Evolutionary conservation across 2,797 vertebrate species (phyloP).

Genomic region (Siniperca obscura): DNA sequence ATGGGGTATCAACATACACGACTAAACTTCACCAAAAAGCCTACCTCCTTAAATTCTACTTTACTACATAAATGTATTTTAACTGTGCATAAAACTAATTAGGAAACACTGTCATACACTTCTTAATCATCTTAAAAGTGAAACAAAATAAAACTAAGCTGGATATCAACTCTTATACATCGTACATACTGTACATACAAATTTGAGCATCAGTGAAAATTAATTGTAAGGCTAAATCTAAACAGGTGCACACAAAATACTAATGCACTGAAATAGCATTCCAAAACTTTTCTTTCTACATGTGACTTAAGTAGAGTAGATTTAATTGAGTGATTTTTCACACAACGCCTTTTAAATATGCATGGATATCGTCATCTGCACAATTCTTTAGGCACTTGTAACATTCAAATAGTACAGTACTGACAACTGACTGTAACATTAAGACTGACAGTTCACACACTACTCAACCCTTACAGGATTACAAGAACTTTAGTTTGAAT

Average conservation of each 20-base stretch:
- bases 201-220: constrained; percentile 57
- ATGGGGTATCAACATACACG: constrained; percentile 57
- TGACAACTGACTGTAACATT: constrained; percentile 65
- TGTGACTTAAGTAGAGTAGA: constrained; percentile 45
- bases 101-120: constrained; percentile 57
- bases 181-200: constrained; percentile 40
- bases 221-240: constrained; percentile 60
- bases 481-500: constrained; percentile 54
- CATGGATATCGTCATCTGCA: constrained; percentile 73
- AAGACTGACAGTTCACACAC: constrained; percentile 64
- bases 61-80: constrained; percentile 55
- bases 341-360: constrained; percentile 77
- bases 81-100: constrained; percentile 56
- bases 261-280: constrained; percentile 63
- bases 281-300: constrained; percentile 52
- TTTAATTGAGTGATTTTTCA: constrained; percentile 54
- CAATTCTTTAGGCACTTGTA: constrained; percentile 87
- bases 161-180: constrained; percentile 50
- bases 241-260: constrained; percentile 58
- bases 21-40: constrained; percentile 58
- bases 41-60: constrained; percentile 57
- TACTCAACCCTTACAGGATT: constrained; percentile 54
- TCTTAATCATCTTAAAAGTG: constrained; percentile 44
- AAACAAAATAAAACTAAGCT: constrained; percentile 57
- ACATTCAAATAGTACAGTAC: constrained; percentile 82